Base-by-base conservation (phyloP, 2,888 invertebrate species). In the Pemphredon lugubris region DNA sequence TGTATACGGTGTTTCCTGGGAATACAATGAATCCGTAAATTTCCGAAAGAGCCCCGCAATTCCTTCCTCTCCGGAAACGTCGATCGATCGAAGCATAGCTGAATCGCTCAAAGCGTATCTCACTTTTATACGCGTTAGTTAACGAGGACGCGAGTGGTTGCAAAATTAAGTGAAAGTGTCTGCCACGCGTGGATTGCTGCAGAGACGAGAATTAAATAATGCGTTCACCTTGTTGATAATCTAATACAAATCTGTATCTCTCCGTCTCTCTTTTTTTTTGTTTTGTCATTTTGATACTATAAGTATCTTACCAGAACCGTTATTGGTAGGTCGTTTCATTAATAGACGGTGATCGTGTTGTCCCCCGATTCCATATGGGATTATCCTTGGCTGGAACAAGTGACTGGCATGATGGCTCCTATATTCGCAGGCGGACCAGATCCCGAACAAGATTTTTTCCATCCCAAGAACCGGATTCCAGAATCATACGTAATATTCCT, bases 291-390 rank as follows among this genome's bases (percentile, higher is more conserved):
- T 26, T 26, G 7, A 26, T 26, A 26, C 7, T 26, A n/a, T n/a
- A n/a, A n/a, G n/a, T n/a, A n/a, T n/a, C n/a, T 40, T 2, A 18
- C 5, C 3, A 0, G 21, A 3, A 13, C 14, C 3, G 14, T 40
- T 13, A 45, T 9, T 26, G n/a, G n/a, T n/a, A n/a, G n/a, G n/a
- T 14, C 13, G 54, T 40, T 20, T 54, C 13, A 51, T 65, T 54
- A 21, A 32, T 57, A 84, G 84, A 84, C 77, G 75, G 74, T 79
- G 71, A 60, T 79, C 39, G 66, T 77, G 6, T 70, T 79, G 20
- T 82, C 77, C 2, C 75, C 79, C 20, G 75, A 72, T 23, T 81
- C 83, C 40, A 77, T 79, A 58, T 83, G 84, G 85, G 79, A 83
- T 67, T 83, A 83, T 58, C 78, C 73, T 4, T 77, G 61, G 54